phyloP scores from a whole-genome alignment of 2,888 invertebrate species.

The Perdita meconis region DNA sequence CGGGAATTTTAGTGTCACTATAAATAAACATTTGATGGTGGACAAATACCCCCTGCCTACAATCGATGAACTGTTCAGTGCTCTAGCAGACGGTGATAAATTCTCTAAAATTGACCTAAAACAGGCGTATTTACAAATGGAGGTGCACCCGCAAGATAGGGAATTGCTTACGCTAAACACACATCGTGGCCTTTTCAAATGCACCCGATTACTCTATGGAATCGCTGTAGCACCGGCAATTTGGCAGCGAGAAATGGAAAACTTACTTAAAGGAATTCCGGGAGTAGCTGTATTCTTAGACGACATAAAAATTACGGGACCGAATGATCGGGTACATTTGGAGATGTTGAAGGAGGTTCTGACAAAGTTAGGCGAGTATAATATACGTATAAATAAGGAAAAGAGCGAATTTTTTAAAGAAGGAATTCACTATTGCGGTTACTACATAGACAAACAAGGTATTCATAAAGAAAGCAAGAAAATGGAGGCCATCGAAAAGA shows the following conservation, averaged over 20 bases:
- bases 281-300: conserved; percentile 1
- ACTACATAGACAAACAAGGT: too few relatives aligned
- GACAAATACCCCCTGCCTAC: background rate
- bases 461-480: conserved; percentile 15
- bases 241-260: conserved; percentile 16
- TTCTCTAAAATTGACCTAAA: conserved; percentile 33
- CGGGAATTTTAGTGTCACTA: conserved; percentile 17
- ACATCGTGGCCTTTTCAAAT: background rate
- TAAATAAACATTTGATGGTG: background rate
- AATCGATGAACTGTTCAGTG: background rate
- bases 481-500: conserved; percentile 7
- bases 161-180: conserved; percentile 18
- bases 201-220: conserved; percentile 19
- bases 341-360: conserved; percentile 1
- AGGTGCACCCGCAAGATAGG: background rate
- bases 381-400: too few relatives aligned
- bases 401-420: conserved; percentile 13
- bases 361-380: background rate
- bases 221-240: conserved; percentile 21
- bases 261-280: conserved; percentile 3
- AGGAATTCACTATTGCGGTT: conserved; percentile 6
- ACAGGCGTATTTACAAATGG: conserved; percentile 18
- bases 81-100: background rate
- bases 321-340: conserved; percentile 3
- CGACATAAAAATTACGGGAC: background rate